phyloP scores from a whole-genome alignment of 2,888 invertebrate species.

The Pristionchus japonicus region DNA sequence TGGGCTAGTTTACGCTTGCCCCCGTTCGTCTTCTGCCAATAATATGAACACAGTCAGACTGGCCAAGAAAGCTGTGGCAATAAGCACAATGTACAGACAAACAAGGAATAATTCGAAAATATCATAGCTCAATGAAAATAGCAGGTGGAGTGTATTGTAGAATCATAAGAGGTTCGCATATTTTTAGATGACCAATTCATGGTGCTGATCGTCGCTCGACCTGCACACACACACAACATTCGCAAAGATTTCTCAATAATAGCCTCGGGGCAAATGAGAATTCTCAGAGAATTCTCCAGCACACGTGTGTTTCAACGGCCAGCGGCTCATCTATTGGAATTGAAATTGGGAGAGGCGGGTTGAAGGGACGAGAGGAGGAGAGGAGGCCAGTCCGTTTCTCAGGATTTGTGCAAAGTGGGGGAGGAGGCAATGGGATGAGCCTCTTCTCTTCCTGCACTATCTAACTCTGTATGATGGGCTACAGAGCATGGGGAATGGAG shows the following conservation, averaged over 20 bases:
- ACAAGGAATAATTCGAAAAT: too few relatives aligned
- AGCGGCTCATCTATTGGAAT: neutral
- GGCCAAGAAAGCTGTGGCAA: neutral
- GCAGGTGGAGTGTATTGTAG: neutral
- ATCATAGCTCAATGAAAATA: too few relatives aligned
- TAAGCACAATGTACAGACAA: neutral
- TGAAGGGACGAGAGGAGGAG: neutral
- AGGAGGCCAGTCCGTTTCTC: conserved; percentile 5
- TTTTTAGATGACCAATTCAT: neutral
- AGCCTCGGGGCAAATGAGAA: conserved; percentile 1
- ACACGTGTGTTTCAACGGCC: neutral
- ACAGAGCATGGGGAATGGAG: neutral
- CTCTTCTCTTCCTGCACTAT: too few relatives aligned
- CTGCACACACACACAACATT: neutral
- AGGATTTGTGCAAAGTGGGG: neutral
- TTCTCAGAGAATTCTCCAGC: too few relatives aligned
- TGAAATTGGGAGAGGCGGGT: conserved; percentile 14
- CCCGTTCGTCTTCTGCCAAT: neutral
- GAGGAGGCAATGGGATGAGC: neutral
- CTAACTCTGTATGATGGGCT: too few relatives aligned
- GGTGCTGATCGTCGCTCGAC: neutral
- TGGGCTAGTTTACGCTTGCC: neutral
- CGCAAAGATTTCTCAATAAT: neutral
- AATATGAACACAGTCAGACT: neutral
- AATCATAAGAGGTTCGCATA: neutral